Evolutionary conservation across 2,888 invertebrate genomes (phyloP), one percentile per base, ranked within the genome.

Genomic region (Phalangium opilio): DNA sequence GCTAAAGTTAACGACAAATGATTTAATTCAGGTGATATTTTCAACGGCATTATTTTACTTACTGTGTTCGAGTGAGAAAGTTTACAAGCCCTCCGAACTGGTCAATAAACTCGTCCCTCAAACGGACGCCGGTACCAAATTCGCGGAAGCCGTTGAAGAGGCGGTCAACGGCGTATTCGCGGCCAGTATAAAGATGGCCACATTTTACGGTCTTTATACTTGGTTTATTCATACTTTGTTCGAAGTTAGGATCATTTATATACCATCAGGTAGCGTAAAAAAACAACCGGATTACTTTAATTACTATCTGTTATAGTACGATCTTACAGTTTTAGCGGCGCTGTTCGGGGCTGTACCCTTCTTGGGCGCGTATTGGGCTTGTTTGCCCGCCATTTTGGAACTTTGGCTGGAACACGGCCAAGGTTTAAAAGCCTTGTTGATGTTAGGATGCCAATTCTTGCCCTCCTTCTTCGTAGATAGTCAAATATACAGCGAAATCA

Each of bases 191-290:
- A 98, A 96, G 71, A 86, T 96, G 78, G 86, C 91, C 1, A 73
- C 84, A 0, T 98, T 98, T 70, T 96, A 98, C 64, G 96, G 95
- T 0, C 73, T 96, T 54, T 98, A 95, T 79, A 96, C 96, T 0
- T 98, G 95, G 90, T 76, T 96, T 52, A 83, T 90, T 44, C 96
- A 98, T 67, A 89, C 86, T 55, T 70, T 96, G 11, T 95, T 96
- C 64, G 85, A 85, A 48, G 84, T 74, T 20, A 86, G 89, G 67
- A 85, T 98, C 51, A 86, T 96, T 33, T 96, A 93, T 66, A 74
- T 96, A 55, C 95, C 96, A 1, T 83, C 91, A 60, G 81, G 83
- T 83, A 65, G 27, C 4, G 27, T 27, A 27, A 27, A 27, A 27
- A 27, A 7, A 27, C 4, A 4, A 7, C 27, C 8, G 8, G 27